Conservation (phyloP, 2,888 invertebrate genomes). For the Chloroclysta siterata region DNA sequence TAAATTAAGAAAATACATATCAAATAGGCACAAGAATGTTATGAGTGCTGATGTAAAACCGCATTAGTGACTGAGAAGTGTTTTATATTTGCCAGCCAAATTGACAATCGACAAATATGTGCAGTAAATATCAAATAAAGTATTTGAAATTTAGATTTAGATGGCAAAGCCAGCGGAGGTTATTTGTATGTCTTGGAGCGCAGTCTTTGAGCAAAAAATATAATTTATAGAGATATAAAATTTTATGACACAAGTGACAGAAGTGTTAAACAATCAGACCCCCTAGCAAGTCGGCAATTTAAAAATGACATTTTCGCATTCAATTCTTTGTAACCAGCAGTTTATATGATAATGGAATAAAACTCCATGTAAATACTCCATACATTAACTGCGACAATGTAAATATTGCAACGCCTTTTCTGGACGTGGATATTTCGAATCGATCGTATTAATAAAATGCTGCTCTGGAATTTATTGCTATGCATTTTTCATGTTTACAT, state of each 20-base stretch:
- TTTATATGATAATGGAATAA: constrained; percentile 52
- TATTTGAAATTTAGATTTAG: no score
- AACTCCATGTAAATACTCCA: constrained; percentile 38
- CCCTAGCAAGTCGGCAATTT: constrained; percentile 13
- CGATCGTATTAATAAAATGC: constrained; percentile 5
- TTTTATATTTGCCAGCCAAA: no score
- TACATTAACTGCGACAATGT: constrained; percentile 22
- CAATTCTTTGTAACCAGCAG: constrained; percentile 34
- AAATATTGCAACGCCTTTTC: constrained; percentile 23
- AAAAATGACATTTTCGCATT: constrained; percentile 24
- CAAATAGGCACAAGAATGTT: no score
- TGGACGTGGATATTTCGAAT: constrained; percentile 7
- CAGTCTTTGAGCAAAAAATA: neutral
- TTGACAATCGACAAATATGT: no score
- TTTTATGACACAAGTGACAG: constrained; percentile 19
- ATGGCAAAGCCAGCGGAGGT: no score
- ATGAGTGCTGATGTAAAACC: no score
- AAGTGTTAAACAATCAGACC: constrained; percentile 26
- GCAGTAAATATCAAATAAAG: no score
- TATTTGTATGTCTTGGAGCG: neutral
- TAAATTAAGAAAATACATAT: no score
- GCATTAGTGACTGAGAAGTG: no score
- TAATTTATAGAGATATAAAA: constrained; percentile 5
- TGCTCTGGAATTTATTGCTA: constrained; percentile 10
- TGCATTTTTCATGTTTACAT: constrained; percentile 13